phyloP scores from a whole-genome alignment of 2,797 vertebrate species.

The Neostethus bicornis region DNA sequence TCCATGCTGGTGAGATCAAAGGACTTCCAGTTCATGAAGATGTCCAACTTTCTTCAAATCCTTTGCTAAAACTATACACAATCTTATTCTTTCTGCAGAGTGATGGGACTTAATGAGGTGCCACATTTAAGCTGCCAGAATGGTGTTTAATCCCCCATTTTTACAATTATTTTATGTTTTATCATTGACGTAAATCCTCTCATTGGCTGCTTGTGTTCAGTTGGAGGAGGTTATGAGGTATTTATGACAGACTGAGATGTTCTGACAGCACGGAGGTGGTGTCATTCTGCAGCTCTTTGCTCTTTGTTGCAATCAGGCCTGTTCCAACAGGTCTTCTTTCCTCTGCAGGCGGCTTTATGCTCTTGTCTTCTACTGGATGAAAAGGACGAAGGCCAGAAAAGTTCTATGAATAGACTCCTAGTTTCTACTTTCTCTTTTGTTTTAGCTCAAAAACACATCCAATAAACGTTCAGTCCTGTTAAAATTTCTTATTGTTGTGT shows the following conservation, averaged over 20 bases:
- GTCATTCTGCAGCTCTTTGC: slow-evolving; percentile 74
- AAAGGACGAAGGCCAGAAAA: slow-evolving; percentile 27
- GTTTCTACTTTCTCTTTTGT: slow-evolving; percentile 9
- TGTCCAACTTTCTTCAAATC: slow-evolving; percentile 42
- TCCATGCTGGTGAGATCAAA: slow-evolving; percentile 45
- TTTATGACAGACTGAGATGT: slow-evolving; percentile 36
- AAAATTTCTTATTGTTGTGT: background rate
- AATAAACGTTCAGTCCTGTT: background rate
- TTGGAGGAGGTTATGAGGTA: slow-evolving; percentile 6
- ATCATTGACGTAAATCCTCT: slow-evolving; percentile 10
- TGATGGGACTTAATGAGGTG: slow-evolving; percentile 3
- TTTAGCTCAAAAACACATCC: background rate
- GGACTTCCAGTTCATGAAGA: slow-evolving; percentile 37
- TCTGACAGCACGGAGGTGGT: slow-evolving; percentile 64
- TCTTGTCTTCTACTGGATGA: slow-evolving; percentile 63
- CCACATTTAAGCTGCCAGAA: slow-evolving; percentile 16
- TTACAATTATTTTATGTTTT: slow-evolving; percentile 9
- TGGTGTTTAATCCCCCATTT: slow-evolving; percentile 12
- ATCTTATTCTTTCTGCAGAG: slow-evolving; percentile 13
- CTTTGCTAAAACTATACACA: slow-evolving; percentile 17
- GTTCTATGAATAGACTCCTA: slow-evolving; percentile 17
- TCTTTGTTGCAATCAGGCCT: slow-evolving; percentile 80
- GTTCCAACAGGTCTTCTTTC: slow-evolving; percentile 75
- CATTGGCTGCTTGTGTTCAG: slow-evolving; percentile 29
- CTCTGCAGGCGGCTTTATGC: slow-evolving; percentile 71